Evolutionary conservation across 2,888 invertebrate species (phyloP), one percentile per base, ranked within the genome.

Genomic region (Drosophila neonasuta): DNA sequence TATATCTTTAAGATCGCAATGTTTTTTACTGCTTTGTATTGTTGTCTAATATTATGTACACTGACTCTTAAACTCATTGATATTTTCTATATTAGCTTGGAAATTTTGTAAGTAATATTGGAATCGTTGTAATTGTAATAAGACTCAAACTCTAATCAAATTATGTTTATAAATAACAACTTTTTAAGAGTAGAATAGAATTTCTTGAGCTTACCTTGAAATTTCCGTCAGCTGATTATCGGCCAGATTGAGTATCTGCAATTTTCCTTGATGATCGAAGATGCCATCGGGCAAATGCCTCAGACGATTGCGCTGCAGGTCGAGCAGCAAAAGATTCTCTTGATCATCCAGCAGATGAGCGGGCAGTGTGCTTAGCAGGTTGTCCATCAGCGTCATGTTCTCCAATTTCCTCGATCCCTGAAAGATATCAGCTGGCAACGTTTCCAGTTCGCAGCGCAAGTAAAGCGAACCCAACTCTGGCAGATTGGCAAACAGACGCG

Each of bases 281-380:
- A 95, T 77, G 51, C 91, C 91, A 39, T 93, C 92, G 15, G 94
- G 93, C 59, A 96, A 89, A 24, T 90, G 90, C 39, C 87, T 90
- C 8, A 97, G 80, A 51, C 91, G 90, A 89, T 97, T 97, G 67
- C 92, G 90, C 68, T 93, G 93, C 59, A 97, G 89, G 83, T 95
- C 93, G 62, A 97, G 90, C 42, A 92, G 92, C 6, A 92, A 82
- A 8, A 97, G 90, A 51, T 94, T 92, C 5, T 90, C 91, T 88
- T 94, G 93, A 83, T 94, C 93, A 24, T 92, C 92, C 73, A 96
- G 94, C 34, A 95, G 90, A 32, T 92, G 89, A 29, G 90, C 91
- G 0, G 95, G 94, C 57, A 97, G 88, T 2, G 82, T 86, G 32
- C 79, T 87, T 4, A 94, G 89, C 54, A 90, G 89, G 86, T 95